phyloP scores from a whole-genome alignment of 2,113 vertebrate species.

The Hiodon alosoides region DNA sequence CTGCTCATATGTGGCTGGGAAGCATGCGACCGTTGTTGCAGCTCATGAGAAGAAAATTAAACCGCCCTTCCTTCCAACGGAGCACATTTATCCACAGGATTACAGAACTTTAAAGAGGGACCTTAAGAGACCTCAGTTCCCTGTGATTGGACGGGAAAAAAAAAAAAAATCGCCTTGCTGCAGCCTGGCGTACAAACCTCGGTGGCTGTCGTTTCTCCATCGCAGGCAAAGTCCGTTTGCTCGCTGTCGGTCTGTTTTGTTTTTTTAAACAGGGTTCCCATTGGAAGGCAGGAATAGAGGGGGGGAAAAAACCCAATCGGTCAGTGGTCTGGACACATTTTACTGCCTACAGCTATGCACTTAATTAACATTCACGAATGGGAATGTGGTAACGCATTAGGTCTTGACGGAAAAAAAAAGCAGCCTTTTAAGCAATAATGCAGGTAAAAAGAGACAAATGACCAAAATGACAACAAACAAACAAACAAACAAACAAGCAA shows the following conservation, averaged over 20 bases:
- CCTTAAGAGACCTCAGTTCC: too few species aligned
- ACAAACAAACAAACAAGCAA: conserved; percentile 42
- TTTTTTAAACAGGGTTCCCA: conserved; percentile 49
- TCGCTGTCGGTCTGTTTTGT: conserved; percentile 76
- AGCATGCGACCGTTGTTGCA: too few species aligned
- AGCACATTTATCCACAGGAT: too few species aligned
- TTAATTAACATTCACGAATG: conserved; percentile 11
- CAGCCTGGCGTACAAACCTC: conserved; percentile 71
- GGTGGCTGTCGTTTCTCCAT: conserved; percentile 82
- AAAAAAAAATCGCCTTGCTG: neutral
- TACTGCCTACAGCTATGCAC: conserved; percentile 1
- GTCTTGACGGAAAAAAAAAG: conserved; percentile 9
- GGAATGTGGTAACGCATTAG: conserved; percentile 15
- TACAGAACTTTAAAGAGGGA: too few species aligned
- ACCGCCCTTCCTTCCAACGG: too few species aligned
- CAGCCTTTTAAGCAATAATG: conserved; percentile 10
- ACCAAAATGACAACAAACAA: neutral
- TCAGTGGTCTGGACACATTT: conserved; percentile 43
- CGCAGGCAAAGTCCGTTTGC: conserved; percentile 55
- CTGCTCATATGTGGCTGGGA: too few species aligned
- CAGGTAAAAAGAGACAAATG: conserved; percentile 17
- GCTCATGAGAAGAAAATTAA: too few species aligned
- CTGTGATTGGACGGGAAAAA: neutral
- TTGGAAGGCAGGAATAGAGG: conserved; percentile 68
- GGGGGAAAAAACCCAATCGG: conserved; percentile 52